phyloP scores from a whole-genome alignment of 2,888 invertebrate species.

The Eledona agricola region DNA sequence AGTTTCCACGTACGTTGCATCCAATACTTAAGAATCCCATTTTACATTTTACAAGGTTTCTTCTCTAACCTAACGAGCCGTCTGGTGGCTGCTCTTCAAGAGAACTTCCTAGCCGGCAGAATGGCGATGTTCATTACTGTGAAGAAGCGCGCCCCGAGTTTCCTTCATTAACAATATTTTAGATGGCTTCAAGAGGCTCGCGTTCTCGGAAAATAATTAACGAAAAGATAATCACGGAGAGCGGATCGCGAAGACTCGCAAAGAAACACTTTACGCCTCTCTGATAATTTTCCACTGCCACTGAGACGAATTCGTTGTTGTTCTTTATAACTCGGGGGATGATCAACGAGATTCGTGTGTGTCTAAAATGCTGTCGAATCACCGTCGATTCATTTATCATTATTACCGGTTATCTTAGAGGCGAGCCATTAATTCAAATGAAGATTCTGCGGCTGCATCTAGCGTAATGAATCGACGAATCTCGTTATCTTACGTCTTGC shows the following conservation, averaged over 20 bases:
- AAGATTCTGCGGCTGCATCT: conserved; percentile 38
- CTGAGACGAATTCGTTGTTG: neutral
- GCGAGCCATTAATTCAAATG: conserved; percentile 48
- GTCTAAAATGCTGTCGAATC: conserved; percentile 50
- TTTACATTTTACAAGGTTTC: conserved; percentile 33
- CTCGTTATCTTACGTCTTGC: conserved; percentile 40
- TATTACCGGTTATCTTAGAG: conserved; percentile 51
- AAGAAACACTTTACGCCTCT: conserved; percentile 19
- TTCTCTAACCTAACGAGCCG: conserved; percentile 43
- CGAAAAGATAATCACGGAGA: conserved; percentile 41
- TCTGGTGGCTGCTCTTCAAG: conserved; percentile 32
- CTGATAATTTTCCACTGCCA: conserved; percentile 23
- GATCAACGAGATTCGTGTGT: too few species aligned
- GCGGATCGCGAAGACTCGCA: conserved; percentile 23
- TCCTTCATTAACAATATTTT: conserved; percentile 51
- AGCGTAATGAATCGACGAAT: conserved; percentile 40
- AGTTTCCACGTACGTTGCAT: too few species aligned
- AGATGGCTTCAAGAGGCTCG: conserved; percentile 44
- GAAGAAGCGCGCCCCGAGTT: conserved; percentile 36
- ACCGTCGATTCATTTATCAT: conserved; percentile 51
- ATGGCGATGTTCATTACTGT: conserved; percentile 37
- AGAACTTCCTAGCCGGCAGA: conserved; percentile 30
- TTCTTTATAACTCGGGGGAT: neutral
- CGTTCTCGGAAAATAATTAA: conserved; percentile 47
- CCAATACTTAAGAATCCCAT: conserved; percentile 30